These are phyloP conservation scores for Glaucomys volans DNA, from an alignment of 2,113 vertebrate genomes.

Conservation along the genomic window DNA sequence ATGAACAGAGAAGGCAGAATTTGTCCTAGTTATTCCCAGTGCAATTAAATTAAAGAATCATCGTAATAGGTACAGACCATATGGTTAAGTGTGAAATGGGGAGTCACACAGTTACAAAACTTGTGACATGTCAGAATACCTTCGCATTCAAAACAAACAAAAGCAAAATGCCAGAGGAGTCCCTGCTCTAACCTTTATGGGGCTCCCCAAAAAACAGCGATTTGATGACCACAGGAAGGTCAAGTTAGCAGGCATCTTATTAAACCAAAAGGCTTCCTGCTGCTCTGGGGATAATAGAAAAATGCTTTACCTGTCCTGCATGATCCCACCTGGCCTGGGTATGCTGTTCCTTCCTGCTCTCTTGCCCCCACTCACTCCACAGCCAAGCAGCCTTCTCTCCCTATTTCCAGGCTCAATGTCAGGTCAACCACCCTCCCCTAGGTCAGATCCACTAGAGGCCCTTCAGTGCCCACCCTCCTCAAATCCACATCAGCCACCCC, in stretches of 20 bases:
- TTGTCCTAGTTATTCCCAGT: neutral
- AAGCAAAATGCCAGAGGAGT: neutral
- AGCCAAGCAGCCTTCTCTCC: rapidly evolving
- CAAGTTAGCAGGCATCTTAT: neutral
- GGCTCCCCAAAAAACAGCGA: neutral
- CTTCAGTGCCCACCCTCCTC: rapidly evolving
- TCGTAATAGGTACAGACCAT: neutral
- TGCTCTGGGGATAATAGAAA: neutral
- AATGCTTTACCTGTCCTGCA: rapidly evolving
- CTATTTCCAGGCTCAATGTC: neutral
- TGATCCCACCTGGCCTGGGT: rapidly evolving
- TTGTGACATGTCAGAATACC: neutral
- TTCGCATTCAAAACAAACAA: neutral
- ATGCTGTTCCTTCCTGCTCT: too few species aligned
- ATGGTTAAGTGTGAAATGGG: neutral
- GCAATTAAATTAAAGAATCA: neutral
- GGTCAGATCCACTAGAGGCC: rapidly evolving
- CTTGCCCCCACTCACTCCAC: rapidly evolving
- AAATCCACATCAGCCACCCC: neutral
- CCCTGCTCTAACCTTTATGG: rapidly evolving
- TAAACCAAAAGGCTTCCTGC: neutral
- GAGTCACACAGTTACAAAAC: neutral
- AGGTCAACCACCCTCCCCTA: too few species aligned
- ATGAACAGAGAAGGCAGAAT: neutral
- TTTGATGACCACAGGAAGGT: neutral